phyloP scores from a whole-genome alignment of 2,113 vertebrate genomes.

The Rhinoptilus africanus region DNA sequence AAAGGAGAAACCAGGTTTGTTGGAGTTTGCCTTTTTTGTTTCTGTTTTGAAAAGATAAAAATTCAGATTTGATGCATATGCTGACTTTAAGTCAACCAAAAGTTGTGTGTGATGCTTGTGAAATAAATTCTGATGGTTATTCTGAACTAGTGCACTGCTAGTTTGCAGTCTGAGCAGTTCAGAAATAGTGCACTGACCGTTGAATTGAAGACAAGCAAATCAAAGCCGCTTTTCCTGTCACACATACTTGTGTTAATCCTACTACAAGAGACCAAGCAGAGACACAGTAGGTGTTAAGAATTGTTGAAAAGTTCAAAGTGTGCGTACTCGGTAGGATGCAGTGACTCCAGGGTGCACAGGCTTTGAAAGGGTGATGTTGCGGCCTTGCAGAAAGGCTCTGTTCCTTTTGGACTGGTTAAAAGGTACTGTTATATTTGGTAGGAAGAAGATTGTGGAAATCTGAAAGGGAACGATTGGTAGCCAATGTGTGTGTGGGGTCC shows the following conservation, averaged over 20 bases:
- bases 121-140: background rate
- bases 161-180: background rate
- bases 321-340: background rate
- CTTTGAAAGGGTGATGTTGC: slow-evolving; percentile 13
- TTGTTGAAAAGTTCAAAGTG: slow-evolving; percentile 54
- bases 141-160: background rate
- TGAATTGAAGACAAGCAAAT: slow-evolving; percentile 53
- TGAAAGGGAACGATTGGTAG: background rate
- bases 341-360: slow-evolving; percentile 1
- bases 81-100: background rate
- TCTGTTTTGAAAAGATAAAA: background rate
- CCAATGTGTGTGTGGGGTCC: background rate
- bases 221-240: slow-evolving; percentile 59
- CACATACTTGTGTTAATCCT: slow-evolving; percentile 65
- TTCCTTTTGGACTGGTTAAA: background rate
- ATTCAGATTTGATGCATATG: background rate
- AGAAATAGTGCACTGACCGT: background rate
- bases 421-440: background rate
- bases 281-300: slow-evolving; percentile 43
- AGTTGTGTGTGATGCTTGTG: background rate
- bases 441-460: background rate
- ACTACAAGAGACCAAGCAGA: slow-evolving; percentile 63
- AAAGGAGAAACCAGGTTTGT: background rate
- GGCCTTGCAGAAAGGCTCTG: background rate
- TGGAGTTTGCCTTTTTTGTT: background rate